Percentiles rank a stretch among this genome's conserved stretches.
These are phyloP conservation scores for Steinernema feltiae DNA, from an alignment of 1,140 invertebrate species.

Conservation along the genomic window DNA sequence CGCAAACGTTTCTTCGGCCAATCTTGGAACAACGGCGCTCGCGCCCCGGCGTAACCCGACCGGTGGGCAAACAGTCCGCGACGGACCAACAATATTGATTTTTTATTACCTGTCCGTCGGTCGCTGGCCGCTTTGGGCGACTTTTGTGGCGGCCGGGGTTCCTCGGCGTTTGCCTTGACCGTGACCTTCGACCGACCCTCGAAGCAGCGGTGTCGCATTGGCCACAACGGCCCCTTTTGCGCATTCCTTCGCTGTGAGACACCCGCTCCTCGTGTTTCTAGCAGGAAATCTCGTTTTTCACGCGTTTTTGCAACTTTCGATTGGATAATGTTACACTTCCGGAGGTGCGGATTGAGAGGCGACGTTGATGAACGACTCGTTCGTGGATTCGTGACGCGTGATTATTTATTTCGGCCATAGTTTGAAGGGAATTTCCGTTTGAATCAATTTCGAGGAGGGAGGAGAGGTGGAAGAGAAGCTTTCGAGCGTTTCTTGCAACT, in stretches of 20 bases:
- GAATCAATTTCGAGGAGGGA: too few species aligned
- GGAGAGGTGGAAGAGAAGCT: too few species aligned
- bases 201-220: neutral
- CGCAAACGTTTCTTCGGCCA: neutral
- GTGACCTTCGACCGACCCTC: conserved; percentile 5
- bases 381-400: too few species aligned
- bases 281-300: too few species aligned
- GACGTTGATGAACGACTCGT: too few species aligned
- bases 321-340: too few species aligned
- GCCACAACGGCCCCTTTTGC: neutral
- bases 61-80: neutral
- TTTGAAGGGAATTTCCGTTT: too few species aligned
- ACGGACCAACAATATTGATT: neutral
- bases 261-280: too few species aligned
- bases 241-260: neutral
- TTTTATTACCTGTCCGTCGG: conserved; percentile 8
- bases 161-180: conserved; percentile 7
- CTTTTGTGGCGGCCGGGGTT: neutral
- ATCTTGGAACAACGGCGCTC: neutral
- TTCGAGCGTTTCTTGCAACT: too few species aligned
- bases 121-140: neutral
- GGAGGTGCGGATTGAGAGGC: too few species aligned
- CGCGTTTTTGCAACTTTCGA: too few species aligned
- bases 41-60: neutral
- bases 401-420: too few species aligned